phyloP scores from a whole-genome alignment of 2,113 vertebrate species.

The Sminthopsis crassicaudata region DNA sequence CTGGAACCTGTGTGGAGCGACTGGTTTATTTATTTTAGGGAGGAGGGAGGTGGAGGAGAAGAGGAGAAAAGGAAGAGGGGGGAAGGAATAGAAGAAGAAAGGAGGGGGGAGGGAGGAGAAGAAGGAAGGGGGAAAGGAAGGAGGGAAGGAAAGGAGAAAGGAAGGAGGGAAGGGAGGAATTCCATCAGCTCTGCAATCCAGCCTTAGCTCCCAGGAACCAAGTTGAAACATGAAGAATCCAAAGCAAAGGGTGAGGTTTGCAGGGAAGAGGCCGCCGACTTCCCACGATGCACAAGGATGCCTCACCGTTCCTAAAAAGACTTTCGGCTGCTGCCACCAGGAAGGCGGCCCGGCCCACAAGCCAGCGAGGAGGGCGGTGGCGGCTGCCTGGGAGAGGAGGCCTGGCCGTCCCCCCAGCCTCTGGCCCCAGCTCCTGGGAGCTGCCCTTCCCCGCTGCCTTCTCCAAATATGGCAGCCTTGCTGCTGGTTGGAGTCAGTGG shows the following conservation, averaged over 20 bases:
- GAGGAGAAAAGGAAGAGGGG: slow-evolving; percentile 38
- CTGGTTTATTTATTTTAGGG: slow-evolving; percentile 78
- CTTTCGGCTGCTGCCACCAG: neutral
- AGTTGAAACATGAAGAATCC: neutral
- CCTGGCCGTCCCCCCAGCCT: neutral
- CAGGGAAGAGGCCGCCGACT: accelerated
- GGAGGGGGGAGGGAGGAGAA: neutral
- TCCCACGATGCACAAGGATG: slow-evolving; percentile 45
- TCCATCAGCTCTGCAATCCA: slow-evolving; percentile 11
- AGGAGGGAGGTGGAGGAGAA: slow-evolving; percentile 53
- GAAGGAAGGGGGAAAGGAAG: accelerated
- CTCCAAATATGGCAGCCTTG: neutral
- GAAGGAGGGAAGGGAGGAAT: neutral
- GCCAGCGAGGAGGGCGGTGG: too few species aligned
- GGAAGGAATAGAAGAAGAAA: accelerated
- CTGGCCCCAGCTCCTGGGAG: neutral
- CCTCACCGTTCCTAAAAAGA: slow-evolving; percentile 70
- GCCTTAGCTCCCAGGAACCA: neutral
- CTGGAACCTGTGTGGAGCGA: slow-evolving; percentile 71
- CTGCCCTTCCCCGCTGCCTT: neutral
- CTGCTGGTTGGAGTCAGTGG: neutral
- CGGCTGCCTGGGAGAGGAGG: neutral
- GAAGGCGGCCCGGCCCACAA: neutral
- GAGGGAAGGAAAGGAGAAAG: too few species aligned
- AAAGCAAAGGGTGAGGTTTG: neutral